Conservation (phyloP, 2,797 vertebrate species). For the Momotus momota region DNA sequence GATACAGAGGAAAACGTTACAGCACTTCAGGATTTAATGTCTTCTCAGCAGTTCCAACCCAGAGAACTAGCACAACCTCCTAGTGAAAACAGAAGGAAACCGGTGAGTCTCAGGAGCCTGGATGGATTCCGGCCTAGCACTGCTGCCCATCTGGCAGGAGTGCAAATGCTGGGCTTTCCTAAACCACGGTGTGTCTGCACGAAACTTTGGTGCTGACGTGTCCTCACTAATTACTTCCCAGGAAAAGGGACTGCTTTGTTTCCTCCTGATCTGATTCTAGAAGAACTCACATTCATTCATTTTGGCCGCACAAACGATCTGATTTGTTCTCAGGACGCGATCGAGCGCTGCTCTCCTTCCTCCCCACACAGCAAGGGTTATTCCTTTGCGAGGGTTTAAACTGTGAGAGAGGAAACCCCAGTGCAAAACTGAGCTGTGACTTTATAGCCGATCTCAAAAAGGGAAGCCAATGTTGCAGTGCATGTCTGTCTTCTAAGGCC, state of each 20-base stretch:
- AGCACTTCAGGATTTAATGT: not conserved
- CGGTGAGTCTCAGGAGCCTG: not conserved
- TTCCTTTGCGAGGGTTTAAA: not conserved
- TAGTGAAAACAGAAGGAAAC: not conserved
- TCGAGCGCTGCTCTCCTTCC: not conserved
- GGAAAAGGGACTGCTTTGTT: not conserved
- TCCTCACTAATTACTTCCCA: not conserved
- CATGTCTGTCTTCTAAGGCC: slow-evolving; percentile 8
- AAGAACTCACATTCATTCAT: not conserved
- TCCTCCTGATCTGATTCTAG: not conserved
- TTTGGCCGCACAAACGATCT: not conserved
- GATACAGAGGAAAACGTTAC: not conserved
- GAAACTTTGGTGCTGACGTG: not conserved
- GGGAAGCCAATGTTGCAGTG: not conserved
- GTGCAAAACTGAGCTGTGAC: not conserved
- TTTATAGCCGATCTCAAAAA: not conserved
- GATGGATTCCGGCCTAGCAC: not conserved
- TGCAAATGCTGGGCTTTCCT: not conserved
- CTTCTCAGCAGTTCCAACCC: not conserved
- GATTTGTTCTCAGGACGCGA: not conserved
- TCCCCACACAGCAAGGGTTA: not conserved
- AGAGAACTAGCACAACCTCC: not conserved
- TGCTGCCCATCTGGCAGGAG: not conserved
- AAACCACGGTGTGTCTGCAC: not conserved
- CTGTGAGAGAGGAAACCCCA: not conserved